phyloP scores from a whole-genome alignment of 2,888 invertebrate genomes.

The Pandemis heparana region DNA sequence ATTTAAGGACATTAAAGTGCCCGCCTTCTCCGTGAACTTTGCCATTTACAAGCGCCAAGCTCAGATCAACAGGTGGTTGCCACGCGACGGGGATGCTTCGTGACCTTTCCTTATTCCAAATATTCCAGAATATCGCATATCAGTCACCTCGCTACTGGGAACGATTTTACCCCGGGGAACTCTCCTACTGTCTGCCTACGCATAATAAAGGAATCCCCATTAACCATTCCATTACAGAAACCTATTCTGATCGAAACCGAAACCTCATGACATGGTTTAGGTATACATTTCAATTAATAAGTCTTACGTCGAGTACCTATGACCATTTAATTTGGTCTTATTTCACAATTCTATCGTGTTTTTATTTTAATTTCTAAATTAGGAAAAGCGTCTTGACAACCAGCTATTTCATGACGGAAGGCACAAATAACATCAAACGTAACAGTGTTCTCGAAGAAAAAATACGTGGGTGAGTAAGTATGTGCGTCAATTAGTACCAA shows the following conservation, averaged over 20 bases:
- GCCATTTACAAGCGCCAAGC: slow-evolving; percentile 60
- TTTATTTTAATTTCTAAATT: background rate
- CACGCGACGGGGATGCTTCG: slow-evolving; percentile 63
- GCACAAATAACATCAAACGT: slow-evolving; percentile 11
- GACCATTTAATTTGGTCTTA: background rate
- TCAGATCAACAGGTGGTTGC: slow-evolving; percentile 71
- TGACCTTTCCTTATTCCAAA: slow-evolving; percentile 65
- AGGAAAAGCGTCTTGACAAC: background rate
- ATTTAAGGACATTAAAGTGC: slow-evolving; percentile 30
- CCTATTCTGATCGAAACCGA: background rate
- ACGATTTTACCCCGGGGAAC: slow-evolving; percentile 25
- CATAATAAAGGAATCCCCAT: background rate
- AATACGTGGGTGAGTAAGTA: slow-evolving; percentile 21
- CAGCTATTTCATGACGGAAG: background rate
- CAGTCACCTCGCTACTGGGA: slow-evolving; percentile 41
- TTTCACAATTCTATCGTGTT: background rate
- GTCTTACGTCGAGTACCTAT: background rate
- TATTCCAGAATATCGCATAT: slow-evolving; percentile 48
- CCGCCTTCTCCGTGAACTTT: slow-evolving; percentile 60
- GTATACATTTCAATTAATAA: background rate
- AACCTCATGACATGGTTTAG: background rate
- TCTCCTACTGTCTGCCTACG: slow-evolving; percentile 23
- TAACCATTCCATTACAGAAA: background rate
- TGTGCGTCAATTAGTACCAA: slow-evolving; percentile 37
- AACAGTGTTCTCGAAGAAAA: slow-evolving; percentile 17